A percentile compares a stretch with the other conserved stretches of the same genome.
phyloP scores from a whole-genome alignment of 2,797 vertebrate genomes.

The Pseudomugil gertrudae region DNA sequence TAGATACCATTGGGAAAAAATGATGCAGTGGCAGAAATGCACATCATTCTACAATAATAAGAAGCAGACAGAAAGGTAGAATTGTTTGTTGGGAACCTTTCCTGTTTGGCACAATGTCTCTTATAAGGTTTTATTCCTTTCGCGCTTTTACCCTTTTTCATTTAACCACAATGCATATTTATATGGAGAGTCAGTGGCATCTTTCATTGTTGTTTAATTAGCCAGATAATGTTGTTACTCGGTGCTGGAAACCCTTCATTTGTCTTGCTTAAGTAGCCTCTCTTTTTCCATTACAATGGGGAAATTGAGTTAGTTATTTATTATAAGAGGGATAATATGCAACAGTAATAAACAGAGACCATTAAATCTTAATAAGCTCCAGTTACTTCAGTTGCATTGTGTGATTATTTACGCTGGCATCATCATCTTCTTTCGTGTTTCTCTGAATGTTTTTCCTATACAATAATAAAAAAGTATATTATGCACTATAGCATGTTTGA shows the following conservation, averaged over 20 bases:
- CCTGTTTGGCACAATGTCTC: conserved; percentile 19
- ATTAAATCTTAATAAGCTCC: conserved; percentile 81
- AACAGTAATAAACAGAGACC: conserved; percentile 61
- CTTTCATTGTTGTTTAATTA: conserved; percentile 86
- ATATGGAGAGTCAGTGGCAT: conserved; percentile 73
- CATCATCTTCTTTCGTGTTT: conserved; percentile 32
- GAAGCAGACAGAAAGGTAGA: conserved; percentile 43
- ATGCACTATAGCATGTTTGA: conserved; percentile 57
- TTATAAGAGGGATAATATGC: conserved; percentile 71
- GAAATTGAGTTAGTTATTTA: conserved; percentile 84
- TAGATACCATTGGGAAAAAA: conserved; percentile 57
- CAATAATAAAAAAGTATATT: conserved; percentile 5
- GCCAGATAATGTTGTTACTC: conserved; percentile 86
- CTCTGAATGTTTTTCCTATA: conserved; percentile 15
- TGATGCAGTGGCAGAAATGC: conserved; percentile 52
- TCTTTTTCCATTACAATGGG: conserved; percentile 71
- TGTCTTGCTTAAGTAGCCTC: conserved; percentile 85
- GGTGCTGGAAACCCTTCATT: conserved; percentile 83
- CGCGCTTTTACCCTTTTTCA: conserved; percentile 80
- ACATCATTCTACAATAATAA: conserved; percentile 50
- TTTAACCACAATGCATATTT: conserved; percentile 80
- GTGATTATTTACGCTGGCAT: conserved; percentile 50
- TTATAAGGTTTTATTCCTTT: conserved; percentile 68
- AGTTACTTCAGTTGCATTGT: conserved; percentile 59
- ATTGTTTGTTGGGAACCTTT: conserved; percentile 54